Evolutionary conservation across 2,113 vertebrate species (phyloP).

Genomic region (Progne subis): DNA sequence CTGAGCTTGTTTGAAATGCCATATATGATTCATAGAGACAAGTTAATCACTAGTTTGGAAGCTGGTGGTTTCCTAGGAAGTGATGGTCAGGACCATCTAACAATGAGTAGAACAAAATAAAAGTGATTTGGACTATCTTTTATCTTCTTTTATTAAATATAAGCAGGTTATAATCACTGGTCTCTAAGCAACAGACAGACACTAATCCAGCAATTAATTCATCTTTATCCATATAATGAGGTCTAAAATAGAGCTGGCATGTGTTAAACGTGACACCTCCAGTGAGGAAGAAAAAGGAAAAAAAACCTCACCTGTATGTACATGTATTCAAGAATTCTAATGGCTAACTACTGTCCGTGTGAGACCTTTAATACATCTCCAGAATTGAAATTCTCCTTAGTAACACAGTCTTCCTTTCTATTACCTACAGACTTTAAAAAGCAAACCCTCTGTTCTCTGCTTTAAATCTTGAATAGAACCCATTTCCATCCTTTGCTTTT

Average conservation of each 20-base stretch:
- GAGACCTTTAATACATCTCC: conserved; percentile 15
- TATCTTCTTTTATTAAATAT: conserved; percentile 39
- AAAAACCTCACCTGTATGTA: background rate
- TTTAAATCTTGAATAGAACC: background rate
- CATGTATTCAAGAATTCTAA: background rate
- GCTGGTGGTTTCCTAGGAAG: conserved; percentile 8
- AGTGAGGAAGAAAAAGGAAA: background rate
- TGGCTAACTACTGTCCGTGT: background rate
- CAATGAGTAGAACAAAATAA: background rate
- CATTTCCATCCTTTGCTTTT: background rate
- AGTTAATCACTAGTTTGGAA: background rate
- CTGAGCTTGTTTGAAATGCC: background rate
- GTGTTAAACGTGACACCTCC: background rate
- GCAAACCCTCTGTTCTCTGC: background rate
- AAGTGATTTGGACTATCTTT: conserved; percentile 14
- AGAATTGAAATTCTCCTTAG: background rate
- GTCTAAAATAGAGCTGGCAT: conserved; percentile 17
- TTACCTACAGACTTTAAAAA: background rate
- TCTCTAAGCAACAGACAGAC: conserved; percentile 50
- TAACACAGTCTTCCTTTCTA: background rate
- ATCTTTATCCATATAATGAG: conserved; percentile 45
- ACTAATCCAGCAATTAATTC: conserved; percentile 55
- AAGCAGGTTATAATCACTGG: background rate
- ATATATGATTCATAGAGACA: background rate
- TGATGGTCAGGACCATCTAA: background rate